Evolutionary conservation across 1,140 invertebrate species (phyloP).

Genomic region (Zophobas morio): DNA sequence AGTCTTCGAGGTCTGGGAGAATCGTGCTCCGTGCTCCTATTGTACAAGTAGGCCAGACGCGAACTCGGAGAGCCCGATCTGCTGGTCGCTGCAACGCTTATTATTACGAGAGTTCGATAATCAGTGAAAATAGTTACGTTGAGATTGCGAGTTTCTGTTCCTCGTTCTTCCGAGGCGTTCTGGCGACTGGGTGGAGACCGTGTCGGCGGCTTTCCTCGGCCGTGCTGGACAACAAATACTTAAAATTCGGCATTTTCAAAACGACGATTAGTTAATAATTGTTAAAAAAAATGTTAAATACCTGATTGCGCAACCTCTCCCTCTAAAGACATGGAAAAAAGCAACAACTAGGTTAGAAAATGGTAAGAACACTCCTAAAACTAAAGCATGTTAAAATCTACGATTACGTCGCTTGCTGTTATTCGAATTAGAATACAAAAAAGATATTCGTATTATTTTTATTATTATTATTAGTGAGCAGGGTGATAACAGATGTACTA

Average conservation of each 20-base stretch:
- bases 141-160: slow-evolving; percentile 84
- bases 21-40: slow-evolving; percentile 69
- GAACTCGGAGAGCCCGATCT: slow-evolving; percentile 86
- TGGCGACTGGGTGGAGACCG: slow-evolving; percentile 71
- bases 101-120: slow-evolving; percentile 40
- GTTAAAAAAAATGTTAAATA: slow-evolving; percentile 62
- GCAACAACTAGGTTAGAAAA: slow-evolving; percentile 51
- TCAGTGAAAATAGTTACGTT: slow-evolving; percentile 79
- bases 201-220: slow-evolving; percentile 72
- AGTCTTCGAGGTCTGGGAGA: slow-evolving; percentile 63
- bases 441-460: slow-evolving; percentile 1
- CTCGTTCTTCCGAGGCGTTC: slow-evolving; percentile 78
- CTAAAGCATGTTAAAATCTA: slow-evolving; percentile 38
- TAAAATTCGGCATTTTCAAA: background rate
- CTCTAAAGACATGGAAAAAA: slow-evolving; percentile 69
- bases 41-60: slow-evolving; percentile 79
- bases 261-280: slow-evolving; percentile 2
- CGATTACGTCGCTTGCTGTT: background rate
- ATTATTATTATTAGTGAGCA: slow-evolving; percentile 11
- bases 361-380: slow-evolving; percentile 34
- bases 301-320: slow-evolving; percentile 73
- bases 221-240: slow-evolving; percentile 70
- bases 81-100: slow-evolving; percentile 76
- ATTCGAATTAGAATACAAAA: slow-evolving; percentile 22
- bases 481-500: background rate